A percentile compares a stretch with the other conserved stretches of the same genome.
These are phyloP conservation scores for Bombus cullumanus DNA, from an alignment of 1,140 invertebrate species.

Conservation along the genomic window DNA sequence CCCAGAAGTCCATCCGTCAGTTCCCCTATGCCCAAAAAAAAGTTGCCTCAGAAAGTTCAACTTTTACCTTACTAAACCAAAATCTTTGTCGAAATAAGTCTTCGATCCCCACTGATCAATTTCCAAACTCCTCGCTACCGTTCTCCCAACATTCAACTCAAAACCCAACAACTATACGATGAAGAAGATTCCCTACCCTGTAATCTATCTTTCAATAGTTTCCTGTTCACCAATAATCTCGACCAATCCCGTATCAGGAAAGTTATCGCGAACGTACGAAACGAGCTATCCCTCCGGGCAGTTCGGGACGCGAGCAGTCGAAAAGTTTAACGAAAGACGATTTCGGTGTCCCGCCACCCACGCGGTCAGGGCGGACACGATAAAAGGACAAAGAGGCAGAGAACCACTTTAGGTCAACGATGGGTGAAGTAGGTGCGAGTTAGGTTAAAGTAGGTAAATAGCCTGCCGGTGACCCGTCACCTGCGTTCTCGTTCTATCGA, in stretches of 20 bases:
- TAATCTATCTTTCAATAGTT: neutral
- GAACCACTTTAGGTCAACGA: constrained; percentile 35
- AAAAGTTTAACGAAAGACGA: neutral
- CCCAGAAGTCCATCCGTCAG: too few species aligned
- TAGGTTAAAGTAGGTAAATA: constrained; percentile 82
- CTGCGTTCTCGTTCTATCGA: constrained; percentile 83
- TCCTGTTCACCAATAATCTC: neutral
- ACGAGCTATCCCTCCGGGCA: neutral
- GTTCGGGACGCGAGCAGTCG: neutral
- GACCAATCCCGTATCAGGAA: neutral
- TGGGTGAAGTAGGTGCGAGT: constrained; percentile 64
- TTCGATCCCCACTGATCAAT: too few species aligned
- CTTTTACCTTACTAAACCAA: too few species aligned
- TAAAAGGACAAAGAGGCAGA: constrained; percentile 34
- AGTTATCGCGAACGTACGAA: neutral
- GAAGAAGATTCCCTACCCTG: neutral
- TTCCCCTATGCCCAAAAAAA: too few species aligned
- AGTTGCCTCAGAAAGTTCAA: too few species aligned
- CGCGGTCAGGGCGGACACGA: neutral
- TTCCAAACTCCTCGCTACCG: too few species aligned
- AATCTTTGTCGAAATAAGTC: too few species aligned
- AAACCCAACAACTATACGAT: too few species aligned
- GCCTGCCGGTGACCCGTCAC: constrained; percentile 83
- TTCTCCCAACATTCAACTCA: too few species aligned
- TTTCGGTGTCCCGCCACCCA: neutral